Base-by-base conservation (phyloP, 2,888 invertebrate genomes). In the Nowickia ferox region DNA sequence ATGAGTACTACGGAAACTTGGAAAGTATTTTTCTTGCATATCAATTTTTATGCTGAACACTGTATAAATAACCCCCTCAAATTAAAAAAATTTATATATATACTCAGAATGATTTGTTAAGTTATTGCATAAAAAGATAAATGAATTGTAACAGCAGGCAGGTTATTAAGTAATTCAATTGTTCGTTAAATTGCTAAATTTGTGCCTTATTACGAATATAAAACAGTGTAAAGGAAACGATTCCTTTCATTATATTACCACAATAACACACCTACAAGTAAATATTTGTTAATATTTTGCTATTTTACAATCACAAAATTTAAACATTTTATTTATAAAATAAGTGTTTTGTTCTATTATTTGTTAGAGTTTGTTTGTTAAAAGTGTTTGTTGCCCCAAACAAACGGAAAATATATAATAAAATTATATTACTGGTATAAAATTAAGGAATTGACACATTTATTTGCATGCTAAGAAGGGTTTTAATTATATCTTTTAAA, bases 401-500 rank as follows among this genome's bases (percentile, higher is more conserved):
- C 51, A 75, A 81, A 71, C 46, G 22, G 44, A 53, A 44, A 68
- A 61, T 22, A 68, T 48, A 15, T 48, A 46, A 57, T 10, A 63
- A 17, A 74, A 74, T 19, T 48, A 59, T 48, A 65, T 75, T 75
- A 53, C n/a, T 77, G 13, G 13, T 71, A 69, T 57, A 63, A 19
- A 84, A 72, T 72, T 61, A 76, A 65, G 22, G 19, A 77, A 69
- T n/a, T 61, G 74, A 82, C 61, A 85, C 74, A 85, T 72, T 65
- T 82, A 78, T 69, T 78, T 77, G 85, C 86, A 86, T 83, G 83
- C 83, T 66, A 66, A 86, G 59, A 68, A 66, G 59, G 68, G 53
- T 30, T 77, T 77, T 76, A 68, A 68, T 61, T 46, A 19, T n/a
- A 13, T 59, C 51, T 61, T 61, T 17, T 46, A 30, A 5, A 6